These are phyloP conservation scores for Hemichromis elongatus DNA, from an alignment of 2,113 vertebrate genomes.

Conservation along the genomic window DNA sequence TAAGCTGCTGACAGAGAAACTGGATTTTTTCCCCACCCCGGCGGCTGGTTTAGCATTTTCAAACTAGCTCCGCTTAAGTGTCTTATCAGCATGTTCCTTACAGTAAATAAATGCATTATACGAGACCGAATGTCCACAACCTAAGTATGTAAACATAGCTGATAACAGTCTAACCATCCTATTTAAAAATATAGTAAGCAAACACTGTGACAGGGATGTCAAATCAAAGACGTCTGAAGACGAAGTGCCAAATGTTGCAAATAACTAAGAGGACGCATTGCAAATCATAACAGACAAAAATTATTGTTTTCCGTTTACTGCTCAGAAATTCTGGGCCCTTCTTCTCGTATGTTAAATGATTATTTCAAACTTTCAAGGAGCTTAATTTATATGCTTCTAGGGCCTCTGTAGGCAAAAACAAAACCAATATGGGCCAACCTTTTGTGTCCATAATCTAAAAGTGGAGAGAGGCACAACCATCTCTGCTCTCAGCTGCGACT, in stretches of 20 bases:
- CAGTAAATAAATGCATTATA: neutral
- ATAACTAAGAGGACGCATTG: rapidly evolving
- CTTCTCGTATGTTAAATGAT: neutral
- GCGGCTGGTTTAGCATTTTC: neutral
- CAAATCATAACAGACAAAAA: neutral
- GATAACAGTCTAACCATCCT: neutral
- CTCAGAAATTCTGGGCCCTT: neutral
- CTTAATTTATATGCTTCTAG: neutral
- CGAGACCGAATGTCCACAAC: neutral
- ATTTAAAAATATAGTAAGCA: neutral
- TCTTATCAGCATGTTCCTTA: neutral
- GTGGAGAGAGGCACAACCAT: neutral
- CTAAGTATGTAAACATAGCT: neutral
- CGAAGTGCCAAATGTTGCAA: neutral
- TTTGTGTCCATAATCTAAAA: neutral
- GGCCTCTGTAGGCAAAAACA: neutral
- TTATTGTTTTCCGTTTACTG: rapidly evolving
- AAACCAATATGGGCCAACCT: neutral
- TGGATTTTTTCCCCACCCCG: neutral
- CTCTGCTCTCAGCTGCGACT: neutral
- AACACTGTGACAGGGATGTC: neutral
- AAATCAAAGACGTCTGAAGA: neutral
- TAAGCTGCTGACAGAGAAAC: neutral
- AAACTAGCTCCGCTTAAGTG: neutral
- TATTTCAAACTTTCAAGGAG: neutral